These are phyloP conservation scores for Calidris pygmaea DNA, from an alignment of 2,113 vertebrate species.

Conservation along the genomic window DNA sequence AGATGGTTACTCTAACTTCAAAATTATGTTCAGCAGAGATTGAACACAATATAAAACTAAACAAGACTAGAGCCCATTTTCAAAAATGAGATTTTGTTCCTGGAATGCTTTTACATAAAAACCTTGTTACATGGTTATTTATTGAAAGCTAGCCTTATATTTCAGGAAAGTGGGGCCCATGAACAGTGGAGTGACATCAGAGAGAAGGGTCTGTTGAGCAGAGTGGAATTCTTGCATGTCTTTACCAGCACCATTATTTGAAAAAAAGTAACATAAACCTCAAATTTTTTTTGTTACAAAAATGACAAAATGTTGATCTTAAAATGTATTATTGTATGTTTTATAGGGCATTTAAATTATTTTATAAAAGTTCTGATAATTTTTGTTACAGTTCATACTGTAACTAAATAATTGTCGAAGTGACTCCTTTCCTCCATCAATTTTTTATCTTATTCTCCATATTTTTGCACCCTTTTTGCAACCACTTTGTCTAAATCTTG, in stretches of 20 bases:
- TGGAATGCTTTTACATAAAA: neutral
- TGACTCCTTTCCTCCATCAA: neutral
- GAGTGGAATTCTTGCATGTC: neutral
- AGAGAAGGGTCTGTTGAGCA: neutral
- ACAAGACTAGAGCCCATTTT: neutral
- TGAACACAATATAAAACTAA: neutral
- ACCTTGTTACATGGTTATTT: neutral
- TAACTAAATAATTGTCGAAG: neutral
- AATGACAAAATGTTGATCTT: neutral
- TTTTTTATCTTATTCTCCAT: neutral
- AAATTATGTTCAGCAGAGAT: neutral
- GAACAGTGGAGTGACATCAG: neutral
- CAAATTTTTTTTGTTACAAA: neutral
- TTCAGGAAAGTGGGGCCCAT: neutral
- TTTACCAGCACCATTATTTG: neutral
- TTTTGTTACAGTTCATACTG: neutral
- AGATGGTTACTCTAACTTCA: neutral
- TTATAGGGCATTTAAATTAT: neutral
- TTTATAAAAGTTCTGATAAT: neutral
- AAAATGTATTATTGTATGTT: neutral
- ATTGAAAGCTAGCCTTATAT: neutral
- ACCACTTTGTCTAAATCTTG: constrained; percentile 6
- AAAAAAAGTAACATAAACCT: neutral
- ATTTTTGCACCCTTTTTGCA: neutral
- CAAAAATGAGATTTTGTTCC: neutral